Conservation (phyloP, 2,888 invertebrate genomes). For the Cheilosia vernalis region DNA sequence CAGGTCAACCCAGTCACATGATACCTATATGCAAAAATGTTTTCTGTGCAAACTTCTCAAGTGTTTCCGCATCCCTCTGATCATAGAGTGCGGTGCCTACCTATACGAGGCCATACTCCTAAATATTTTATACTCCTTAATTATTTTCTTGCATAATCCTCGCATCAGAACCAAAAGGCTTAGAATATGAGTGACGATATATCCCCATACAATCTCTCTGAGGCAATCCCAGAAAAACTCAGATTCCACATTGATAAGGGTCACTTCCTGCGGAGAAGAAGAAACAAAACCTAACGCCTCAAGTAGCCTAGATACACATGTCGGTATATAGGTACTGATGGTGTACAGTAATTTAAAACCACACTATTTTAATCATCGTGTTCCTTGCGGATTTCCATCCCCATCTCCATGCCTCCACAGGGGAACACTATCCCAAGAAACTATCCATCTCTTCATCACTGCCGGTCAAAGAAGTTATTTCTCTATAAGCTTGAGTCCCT, state of each 20-base stretch:
- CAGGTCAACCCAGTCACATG: no score
- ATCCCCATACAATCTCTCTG: constrained; percentile 49
- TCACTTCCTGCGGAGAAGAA: constrained; percentile 41
- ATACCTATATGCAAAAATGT: no score
- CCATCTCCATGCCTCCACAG: constrained; percentile 13
- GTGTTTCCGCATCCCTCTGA: no score
- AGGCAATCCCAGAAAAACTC: constrained; percentile 62
- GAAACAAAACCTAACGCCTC: constrained; percentile 25
- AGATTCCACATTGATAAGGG: constrained; percentile 70
- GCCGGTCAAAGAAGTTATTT: constrained; percentile 74
- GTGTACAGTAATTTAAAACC: constrained; percentile 68
- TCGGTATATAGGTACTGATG: constrained; percentile 28
- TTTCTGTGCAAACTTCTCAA: no score
- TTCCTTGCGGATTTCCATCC: constrained; percentile 68
- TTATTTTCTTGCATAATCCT: constrained; percentile 72
- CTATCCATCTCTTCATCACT: constrained; percentile 64
- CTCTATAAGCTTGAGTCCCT: constrained; percentile 66
- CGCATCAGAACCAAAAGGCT: constrained; percentile 51
- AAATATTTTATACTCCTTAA: constrained; percentile 69
- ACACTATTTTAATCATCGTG: constrained; percentile 74
- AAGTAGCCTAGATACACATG: constrained; percentile 46
- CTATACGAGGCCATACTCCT: constrained; percentile 11
- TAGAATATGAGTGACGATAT: constrained; percentile 69
- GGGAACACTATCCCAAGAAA: constrained; percentile 56
- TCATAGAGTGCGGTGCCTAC: no score